phyloP scores from a whole-genome alignment of 2,113 vertebrate species.

The Todiramphus saurophagus region DNA sequence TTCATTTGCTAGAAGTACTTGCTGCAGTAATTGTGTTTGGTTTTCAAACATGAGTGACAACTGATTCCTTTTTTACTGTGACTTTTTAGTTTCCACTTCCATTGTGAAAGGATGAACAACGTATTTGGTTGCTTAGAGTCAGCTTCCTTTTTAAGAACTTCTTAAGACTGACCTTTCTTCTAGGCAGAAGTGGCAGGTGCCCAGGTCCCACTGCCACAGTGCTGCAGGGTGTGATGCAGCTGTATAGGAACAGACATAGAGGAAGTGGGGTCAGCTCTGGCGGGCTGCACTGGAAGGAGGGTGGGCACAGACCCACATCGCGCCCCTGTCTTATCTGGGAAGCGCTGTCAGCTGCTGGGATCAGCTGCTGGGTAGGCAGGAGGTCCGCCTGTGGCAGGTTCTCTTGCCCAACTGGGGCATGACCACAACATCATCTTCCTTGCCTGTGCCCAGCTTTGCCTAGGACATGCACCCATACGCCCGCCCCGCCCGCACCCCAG shows the following conservation, averaged over 20 bases:
- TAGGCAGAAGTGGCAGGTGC: neutral
- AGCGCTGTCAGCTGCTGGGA: neutral
- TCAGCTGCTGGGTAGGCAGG: too few species aligned
- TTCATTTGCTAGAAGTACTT: neutral
- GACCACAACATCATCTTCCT: accelerated
- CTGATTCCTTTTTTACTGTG: neutral
- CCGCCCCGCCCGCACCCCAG: too few species aligned
- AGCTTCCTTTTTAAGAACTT: neutral
- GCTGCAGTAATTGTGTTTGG: neutral
- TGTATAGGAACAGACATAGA: neutral
- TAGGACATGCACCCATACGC: neutral
- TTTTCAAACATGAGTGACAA: neutral
- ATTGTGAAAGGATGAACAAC: neutral
- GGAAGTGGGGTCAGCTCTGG: neutral
- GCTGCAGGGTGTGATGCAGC: neutral
- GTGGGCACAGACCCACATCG: accelerated
- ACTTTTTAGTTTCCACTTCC: neutral
- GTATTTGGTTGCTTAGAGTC: neutral
- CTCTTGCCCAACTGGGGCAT: accelerated
- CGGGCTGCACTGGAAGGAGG: neutral
- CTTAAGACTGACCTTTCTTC: neutral
- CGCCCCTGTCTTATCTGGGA: neutral
- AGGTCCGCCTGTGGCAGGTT: accelerated
- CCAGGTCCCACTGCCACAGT: neutral
- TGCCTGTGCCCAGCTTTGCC: accelerated